phyloP scores from a whole-genome alignment of 1,140 invertebrate genomes.

The Drosophila willistoni region DNA sequence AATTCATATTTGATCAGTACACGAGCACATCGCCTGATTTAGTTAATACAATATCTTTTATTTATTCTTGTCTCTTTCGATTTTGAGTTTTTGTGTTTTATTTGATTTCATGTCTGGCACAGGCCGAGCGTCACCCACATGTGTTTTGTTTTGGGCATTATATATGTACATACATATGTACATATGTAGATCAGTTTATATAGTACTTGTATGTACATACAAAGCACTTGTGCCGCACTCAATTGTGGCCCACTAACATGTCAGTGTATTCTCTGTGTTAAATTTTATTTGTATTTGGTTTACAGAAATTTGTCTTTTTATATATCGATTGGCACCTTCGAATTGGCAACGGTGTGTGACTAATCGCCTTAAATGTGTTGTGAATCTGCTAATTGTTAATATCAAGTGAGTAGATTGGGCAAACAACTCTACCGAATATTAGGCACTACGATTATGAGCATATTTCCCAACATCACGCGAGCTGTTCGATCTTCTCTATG shows the following conservation, averaged over 20 bases:
- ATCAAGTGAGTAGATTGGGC: conserved; percentile 33
- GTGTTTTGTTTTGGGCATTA: conserved; percentile 37
- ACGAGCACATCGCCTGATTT: conserved; percentile 49
- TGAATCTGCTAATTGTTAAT: conserved; percentile 65
- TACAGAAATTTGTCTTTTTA: conserved; percentile 38
- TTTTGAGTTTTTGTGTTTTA: conserved; percentile 5
- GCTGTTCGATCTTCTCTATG: background rate
- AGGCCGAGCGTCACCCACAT: conserved; percentile 35
- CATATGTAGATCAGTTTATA: conserved; percentile 22
- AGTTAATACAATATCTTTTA: conserved; percentile 23
- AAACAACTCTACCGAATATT: conserved; percentile 2
- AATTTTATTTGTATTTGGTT: conserved; percentile 22
- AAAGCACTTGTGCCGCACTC: conserved; percentile 23
- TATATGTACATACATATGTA: background rate
- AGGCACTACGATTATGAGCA: conserved; percentile 5
- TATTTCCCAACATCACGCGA: conserved; percentile 36
- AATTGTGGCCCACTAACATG: conserved; percentile 25
- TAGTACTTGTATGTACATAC: conserved; percentile 11
- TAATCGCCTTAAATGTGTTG: conserved; percentile 54
- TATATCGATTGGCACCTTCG: conserved; percentile 58
- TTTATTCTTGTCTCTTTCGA: conserved; percentile 32
- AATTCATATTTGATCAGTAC: conserved; percentile 5
- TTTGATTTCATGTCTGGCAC: conserved; percentile 36
- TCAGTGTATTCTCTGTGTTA: conserved; percentile 17
- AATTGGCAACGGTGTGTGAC: conserved; percentile 65